Percentiles rank a stretch among this genome's conserved stretches.
Conservation (phyloP, 35 echinoderm and acorn worm species). For the Lytechinus variegatus region DNA sequence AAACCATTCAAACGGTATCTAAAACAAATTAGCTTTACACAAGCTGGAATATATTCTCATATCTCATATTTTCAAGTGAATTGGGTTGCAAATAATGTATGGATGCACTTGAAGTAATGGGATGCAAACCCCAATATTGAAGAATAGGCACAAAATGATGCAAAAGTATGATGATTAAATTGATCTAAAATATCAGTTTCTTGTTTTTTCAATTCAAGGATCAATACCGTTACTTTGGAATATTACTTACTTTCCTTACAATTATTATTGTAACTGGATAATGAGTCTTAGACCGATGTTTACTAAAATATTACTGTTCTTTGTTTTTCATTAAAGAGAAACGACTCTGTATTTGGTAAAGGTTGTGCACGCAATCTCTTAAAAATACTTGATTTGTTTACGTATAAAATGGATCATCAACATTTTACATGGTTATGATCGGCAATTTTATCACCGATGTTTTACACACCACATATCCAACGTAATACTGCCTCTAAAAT, state of each 20-base stretch:
- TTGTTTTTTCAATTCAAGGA: not conserved
- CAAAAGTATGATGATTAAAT: not conserved
- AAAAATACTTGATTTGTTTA: too few relatives aligned
- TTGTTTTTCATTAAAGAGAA: not conserved
- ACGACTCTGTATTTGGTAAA: too few relatives aligned
- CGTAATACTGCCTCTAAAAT: too few relatives aligned
- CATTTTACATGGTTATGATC: too few relatives aligned
- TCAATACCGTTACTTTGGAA: not conserved
- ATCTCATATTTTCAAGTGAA: not conserved
- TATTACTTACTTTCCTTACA: not conserved
- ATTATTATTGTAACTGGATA: not conserved
- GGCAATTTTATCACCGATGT: too few relatives aligned
- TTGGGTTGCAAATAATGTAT: not conserved
- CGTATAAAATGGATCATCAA: too few relatives aligned
- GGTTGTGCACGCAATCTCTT: too few relatives aligned
- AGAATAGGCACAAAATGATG: not conserved
- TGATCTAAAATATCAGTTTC: not conserved
- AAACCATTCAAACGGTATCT: not conserved
- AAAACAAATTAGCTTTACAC: conserved; percentile 26
- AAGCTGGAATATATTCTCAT: not conserved
- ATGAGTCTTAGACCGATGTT: not conserved
- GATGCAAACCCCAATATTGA: not conserved
- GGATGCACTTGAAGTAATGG: conserved; percentile 1
- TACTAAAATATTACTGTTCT: not conserved
- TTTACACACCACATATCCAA: too few relatives aligned